phyloP scores from a whole-genome alignment of 2,113 vertebrate genomes.

The Prietella phreatophila region DNA sequence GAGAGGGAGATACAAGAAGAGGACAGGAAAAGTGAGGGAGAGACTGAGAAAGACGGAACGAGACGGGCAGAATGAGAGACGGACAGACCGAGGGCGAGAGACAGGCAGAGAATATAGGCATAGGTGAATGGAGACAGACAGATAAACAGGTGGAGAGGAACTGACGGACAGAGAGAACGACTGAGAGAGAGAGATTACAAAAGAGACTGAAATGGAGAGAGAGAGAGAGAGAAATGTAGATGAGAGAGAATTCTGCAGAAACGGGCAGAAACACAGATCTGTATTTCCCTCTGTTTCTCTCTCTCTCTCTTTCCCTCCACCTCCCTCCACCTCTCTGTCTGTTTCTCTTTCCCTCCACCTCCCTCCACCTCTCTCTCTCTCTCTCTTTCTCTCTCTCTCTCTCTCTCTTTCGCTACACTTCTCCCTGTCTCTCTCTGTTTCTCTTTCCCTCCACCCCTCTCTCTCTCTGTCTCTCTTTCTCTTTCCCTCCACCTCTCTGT shows the following conservation, averaged over 20 bases:
- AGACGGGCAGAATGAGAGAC: neutral
- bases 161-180: no score
- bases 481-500: no score
- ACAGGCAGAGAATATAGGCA: neutral
- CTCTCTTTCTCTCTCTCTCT: neutral
- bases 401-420: no score
- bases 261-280: neutral
- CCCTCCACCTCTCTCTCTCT: neutral
- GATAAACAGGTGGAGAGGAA: neutral
- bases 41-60: neutral
- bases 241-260: neutral
- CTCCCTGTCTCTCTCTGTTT: neutral
- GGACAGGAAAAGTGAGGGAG: neutral
- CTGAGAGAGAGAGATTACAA: neutral
- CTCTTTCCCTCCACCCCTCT: no score
- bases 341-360: neutral
- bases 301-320: neutral
- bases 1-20: neutral
- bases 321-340: no score
- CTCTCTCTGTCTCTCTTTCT: no score
- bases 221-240: neutral
- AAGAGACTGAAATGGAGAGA: neutral
- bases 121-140: neutral
- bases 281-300: neutral
- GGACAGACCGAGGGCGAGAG: neutral